A percentile compares a stretch with the other conserved stretches of the same genome.
phyloP scores from a whole-genome alignment of 2,113 vertebrate genomes.

The Notiomystis cincta region DNA sequence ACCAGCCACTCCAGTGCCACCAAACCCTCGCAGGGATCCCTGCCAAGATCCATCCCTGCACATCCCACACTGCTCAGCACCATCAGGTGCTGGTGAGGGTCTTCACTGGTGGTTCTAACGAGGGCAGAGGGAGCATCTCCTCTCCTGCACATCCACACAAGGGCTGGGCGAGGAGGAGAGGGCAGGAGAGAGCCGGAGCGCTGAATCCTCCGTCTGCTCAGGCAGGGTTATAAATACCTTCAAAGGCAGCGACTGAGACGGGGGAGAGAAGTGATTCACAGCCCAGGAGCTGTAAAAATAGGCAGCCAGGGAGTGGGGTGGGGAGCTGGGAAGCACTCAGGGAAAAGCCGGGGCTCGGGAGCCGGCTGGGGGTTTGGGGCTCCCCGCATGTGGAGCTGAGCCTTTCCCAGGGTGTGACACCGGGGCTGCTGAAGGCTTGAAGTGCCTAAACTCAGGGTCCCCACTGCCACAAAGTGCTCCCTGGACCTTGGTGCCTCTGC shows the following conservation, averaged over 20 bases:
- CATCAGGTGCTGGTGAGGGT: fast-evolving
- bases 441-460: neutral
- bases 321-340: neutral
- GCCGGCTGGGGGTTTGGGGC: fast-evolving
- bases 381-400: fast-evolving
- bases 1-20: neutral
- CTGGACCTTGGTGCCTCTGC: fast-evolving
- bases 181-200: neutral
- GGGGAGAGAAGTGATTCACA: constrained; percentile 40
- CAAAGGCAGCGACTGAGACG: neutral
- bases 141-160: neutral
- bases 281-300: neutral
- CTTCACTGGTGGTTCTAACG: neutral
- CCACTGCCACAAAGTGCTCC: neutral
- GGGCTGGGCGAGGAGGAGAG: neutral
- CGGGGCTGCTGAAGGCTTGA: neutral
- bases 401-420: neutral
- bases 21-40: fast-evolving
- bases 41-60: neutral
- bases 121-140: neutral
- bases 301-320: neutral
- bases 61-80: fast-evolving
- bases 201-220: neutral
- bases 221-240: constrained; percentile 60
- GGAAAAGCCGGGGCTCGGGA: neutral